Base-by-base conservation (phyloP, 2,888 invertebrate genomes). In the Oxyteleia sp. region DNA sequence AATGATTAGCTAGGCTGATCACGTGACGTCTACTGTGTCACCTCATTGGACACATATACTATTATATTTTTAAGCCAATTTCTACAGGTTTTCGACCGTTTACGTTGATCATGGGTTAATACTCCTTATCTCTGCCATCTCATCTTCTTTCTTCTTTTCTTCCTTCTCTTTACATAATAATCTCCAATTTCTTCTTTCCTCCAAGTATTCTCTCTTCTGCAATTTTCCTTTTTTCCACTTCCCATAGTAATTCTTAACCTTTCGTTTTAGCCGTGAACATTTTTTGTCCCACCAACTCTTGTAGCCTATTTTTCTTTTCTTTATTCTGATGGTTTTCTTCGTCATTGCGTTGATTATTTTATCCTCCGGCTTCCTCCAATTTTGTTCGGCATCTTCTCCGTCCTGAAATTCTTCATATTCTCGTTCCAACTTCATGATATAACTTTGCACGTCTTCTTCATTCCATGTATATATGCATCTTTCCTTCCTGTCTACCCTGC, bases 121-220 rank as follows among this genome's bases (percentile, higher is more conserved):
- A 47, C 15, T 59, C 26, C 57, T 66, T 45, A 66, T 11, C 41
- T 45, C 47, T 63, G 29, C 61, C 20, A 15, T 41, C 32, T 18
- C 63, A 29, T 49, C 57, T 5, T 55, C 35, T 29, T 43, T 47
- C 41, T 57, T 43, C 47, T 15, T 63, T 3, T 11, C 8, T 5
- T 55, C 55, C 23, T 47, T 59, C 11, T 57, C 57, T 29, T 45
- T n/a, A 15, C 63, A 63, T 16, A 38, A n/a, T n/a, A 2, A n/a
- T n/a, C n/a, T n/a, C 41, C 43, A 35, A 26, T 43, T 26, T 29
- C 32, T 63, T 1, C 63, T 43, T 45, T 63, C 45, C 15, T 63
- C 10, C 7, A 63, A 0, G 29, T 63, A 63, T 3, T 15, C 23
- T 15, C 2, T 15, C 23, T 63, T 63, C 1, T 43, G 4, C 26